These are phyloP conservation scores for Budorcas taxicolor DNA, from an alignment of 2,113 vertebrate genomes.

Conservation along the genomic window DNA sequence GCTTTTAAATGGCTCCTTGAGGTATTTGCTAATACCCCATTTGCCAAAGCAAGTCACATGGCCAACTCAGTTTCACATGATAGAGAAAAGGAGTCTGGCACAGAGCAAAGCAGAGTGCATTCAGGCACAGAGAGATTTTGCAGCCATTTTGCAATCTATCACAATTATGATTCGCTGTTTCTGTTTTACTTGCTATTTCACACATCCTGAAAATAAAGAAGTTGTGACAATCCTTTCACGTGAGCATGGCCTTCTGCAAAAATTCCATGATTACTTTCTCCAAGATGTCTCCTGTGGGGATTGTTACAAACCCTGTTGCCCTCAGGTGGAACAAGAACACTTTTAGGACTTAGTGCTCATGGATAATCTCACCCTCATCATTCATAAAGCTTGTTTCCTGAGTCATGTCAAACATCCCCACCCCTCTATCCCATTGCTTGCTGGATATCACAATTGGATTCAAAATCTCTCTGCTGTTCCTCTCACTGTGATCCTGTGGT, in stretches of 20 bases:
- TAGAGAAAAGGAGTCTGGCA: neutral
- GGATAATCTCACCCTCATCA: neutral
- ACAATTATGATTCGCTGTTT: neutral
- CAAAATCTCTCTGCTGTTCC: neutral
- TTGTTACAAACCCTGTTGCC: neutral
- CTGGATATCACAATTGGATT: neutral
- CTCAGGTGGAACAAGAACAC: neutral
- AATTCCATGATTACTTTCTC: neutral
- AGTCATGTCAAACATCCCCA: neutral
- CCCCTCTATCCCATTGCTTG: too few relatives aligned
- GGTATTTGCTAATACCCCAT: neutral
- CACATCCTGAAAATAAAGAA: neutral
- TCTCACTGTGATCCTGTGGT: neutral
- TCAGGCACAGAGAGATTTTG: neutral
- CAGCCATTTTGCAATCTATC: neutral
- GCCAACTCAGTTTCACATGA: neutral
- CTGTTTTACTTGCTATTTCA: neutral
- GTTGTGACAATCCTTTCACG: neutral
- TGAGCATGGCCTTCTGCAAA: neutral
- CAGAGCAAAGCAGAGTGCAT: accelerated
- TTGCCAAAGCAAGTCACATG: neutral
- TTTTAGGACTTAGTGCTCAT: neutral
- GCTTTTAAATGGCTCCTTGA: neutral
- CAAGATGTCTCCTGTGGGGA: neutral
- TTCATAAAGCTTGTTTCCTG: neutral